Evolutionary conservation across 2,888 invertebrate genomes (phyloP), one percentile per base, ranked within the genome.

Genomic region (Allolobophora icterica): DNA sequence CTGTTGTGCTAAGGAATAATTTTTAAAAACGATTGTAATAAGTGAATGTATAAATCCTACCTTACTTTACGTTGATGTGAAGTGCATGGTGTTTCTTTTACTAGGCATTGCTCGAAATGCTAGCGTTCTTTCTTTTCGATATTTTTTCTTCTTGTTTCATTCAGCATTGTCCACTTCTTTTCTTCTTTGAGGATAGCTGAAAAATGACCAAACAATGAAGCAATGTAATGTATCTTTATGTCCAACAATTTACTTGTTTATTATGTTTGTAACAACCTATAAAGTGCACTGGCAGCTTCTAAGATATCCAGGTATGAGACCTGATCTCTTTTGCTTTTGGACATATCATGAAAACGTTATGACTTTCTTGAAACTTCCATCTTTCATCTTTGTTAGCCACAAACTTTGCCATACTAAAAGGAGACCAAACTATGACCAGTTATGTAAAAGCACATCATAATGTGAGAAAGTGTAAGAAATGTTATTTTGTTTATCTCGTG

Each of bases 171-270:
- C 71, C n/a, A 11, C 0, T 71, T 71, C 52, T 71, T 13, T n/a
- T 71, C 71, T 71, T 71, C 21, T 71, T 71, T 71, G 71, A 71
- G 30, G n/a, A n/a, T 71, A 71, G n/a, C 11, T n/a, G n/a, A n/a
- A 71, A 71, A 71, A 71, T 71, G 71, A 71, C 71, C 71, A 71
- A 71, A 71, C 30, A 71, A 71, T 71, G 71, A 71, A 71, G 71
- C n/a, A 71, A n/a, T 71, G 71, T 71, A n/a, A 71, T n/a, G 71
- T 71, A 71, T 11, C 71, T n/a, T 71, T 71, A n/a, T n/a, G n/a
- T 71, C n/a, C 13, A 11, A 71, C 30, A 8, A n/a, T 71, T 71
- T 30, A 17, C 71, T n/a, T 52, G 52, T 52, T 52, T 24, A 52
- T 52, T 52, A 21, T 21, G 52, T 52, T 52, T 52, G 19, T 52